A percentile compares a stretch with the other conserved stretches of the same genome.
phyloP scores from a whole-genome alignment of 2,113 vertebrate genomes.

The Hystrix brachyura region DNA sequence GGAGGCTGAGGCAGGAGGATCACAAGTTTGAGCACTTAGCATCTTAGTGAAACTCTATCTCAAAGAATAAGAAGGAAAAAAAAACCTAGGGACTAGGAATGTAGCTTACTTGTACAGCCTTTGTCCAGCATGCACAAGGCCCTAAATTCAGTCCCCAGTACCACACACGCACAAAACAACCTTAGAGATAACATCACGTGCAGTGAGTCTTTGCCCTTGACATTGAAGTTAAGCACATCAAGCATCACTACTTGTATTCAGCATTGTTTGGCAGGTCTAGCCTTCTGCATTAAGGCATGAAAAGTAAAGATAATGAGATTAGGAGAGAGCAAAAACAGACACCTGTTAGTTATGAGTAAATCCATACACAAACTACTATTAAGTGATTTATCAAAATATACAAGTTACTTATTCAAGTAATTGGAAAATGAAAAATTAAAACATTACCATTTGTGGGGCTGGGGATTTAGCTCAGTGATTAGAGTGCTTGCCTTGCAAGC shows the following conservation, averaged over 20 bases:
- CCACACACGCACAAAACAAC: neutral
- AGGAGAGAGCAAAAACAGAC: neutral
- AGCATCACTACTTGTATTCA: neutral
- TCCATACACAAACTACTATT: neutral
- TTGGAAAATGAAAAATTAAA: slow-evolving; percentile 22
- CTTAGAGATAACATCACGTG: neutral
- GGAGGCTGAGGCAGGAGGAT: neutral
- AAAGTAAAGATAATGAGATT: neutral
- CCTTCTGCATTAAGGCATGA: neutral
- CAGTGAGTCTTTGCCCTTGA: neutral
- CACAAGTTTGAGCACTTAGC: neutral
- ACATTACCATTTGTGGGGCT: neutral
- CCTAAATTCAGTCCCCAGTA: neutral
- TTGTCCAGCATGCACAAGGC: neutral
- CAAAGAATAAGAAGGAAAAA: neutral
- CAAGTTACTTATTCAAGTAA: neutral
- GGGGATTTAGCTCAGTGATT: too few species aligned
- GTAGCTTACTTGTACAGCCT: neutral
- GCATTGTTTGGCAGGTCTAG: neutral
- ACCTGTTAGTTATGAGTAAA: neutral
- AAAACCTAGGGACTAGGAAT: neutral
- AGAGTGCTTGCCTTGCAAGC: too few species aligned
- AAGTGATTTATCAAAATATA: neutral
- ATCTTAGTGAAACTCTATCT: neutral
- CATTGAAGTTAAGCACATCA: neutral